Evolutionary conservation across 1,140 invertebrate genomes (phyloP).

Genomic region (Armadillidium nasatum): DNA sequence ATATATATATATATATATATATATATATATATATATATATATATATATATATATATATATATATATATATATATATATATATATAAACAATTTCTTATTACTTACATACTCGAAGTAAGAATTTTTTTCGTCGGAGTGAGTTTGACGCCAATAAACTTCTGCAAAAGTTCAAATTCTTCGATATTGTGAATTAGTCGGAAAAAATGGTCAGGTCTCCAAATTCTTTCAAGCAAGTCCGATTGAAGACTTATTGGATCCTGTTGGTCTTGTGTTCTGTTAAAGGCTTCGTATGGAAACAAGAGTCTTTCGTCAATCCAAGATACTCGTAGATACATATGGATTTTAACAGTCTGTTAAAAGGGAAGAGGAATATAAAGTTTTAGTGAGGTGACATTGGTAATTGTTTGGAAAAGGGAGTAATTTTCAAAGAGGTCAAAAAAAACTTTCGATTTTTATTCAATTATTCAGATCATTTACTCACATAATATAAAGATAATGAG

Average conservation of each 20-base stretch:
- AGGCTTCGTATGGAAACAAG: constrained; percentile 4
- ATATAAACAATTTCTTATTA: not conserved
- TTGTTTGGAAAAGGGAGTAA: too few relatives aligned
- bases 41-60: not conserved
- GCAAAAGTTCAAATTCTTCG: not conserved
- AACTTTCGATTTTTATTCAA: too few relatives aligned
- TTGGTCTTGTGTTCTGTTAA: not conserved
- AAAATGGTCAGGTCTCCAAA: not conserved
- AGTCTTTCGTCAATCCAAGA: constrained; percentile 24
- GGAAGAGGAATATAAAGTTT: too few relatives aligned
- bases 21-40: too few relatives aligned
- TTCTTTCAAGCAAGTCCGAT: not conserved
- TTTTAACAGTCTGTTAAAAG: constrained; percentile 11
- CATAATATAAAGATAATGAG: too few relatives aligned
- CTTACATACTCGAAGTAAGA: not conserved
- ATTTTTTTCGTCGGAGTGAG: not conserved
- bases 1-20: not conserved
- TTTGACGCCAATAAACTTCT: not conserved
- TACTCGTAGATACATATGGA: constrained; percentile 28
- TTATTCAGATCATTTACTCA: too few relatives aligned
- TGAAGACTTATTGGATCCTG: not conserved
- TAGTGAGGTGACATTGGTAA: too few relatives aligned
- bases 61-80: not conserved
- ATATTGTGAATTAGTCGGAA: not conserved
- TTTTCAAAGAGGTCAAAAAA: too few relatives aligned